Evolutionary conservation across 2,113 vertebrate species (phyloP).

Genomic region (Sphyrna mokarran): DNA sequence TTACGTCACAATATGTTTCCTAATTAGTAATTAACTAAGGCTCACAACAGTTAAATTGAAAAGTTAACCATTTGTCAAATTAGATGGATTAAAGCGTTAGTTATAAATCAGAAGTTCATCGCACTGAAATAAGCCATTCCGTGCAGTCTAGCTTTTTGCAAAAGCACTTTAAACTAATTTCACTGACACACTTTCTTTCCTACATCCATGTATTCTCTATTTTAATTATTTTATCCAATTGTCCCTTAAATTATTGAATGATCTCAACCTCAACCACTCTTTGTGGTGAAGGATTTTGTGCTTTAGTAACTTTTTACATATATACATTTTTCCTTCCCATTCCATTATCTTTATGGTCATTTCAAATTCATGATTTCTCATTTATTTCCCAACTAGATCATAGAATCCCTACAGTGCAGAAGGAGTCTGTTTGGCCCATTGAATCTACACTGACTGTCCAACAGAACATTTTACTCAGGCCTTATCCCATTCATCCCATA

Average conservation of each 20-base stretch:
- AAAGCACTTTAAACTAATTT: not conserved
- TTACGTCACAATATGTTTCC: not conserved
- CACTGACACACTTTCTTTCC: not conserved
- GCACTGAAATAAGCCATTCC: not conserved
- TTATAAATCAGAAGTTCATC: not conserved
- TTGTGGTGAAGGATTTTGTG: not conserved
- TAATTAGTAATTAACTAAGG: not conserved
- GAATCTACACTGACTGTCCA: too few relatives aligned
- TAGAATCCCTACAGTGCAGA: too few relatives aligned
- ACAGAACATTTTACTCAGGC: too few relatives aligned
- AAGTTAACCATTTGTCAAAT: not conserved
- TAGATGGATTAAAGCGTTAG: not conserved
- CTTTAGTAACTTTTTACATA: not conserved
- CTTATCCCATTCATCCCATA: too few relatives aligned
- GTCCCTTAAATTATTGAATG: not conserved
- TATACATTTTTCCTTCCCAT: not conserved
- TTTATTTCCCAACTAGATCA: not conserved
- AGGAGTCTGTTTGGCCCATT: too few relatives aligned
- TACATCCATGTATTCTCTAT: not conserved
- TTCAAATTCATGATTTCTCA: not conserved
- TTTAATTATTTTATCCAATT: not conserved
- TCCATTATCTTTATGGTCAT: not conserved
- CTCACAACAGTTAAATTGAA: not conserved
- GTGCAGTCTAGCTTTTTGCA: not conserved
- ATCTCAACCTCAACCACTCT: not conserved